Conservation (phyloP, 2,888 invertebrate genomes). For the Brachynemurus nebulosus region DNA sequence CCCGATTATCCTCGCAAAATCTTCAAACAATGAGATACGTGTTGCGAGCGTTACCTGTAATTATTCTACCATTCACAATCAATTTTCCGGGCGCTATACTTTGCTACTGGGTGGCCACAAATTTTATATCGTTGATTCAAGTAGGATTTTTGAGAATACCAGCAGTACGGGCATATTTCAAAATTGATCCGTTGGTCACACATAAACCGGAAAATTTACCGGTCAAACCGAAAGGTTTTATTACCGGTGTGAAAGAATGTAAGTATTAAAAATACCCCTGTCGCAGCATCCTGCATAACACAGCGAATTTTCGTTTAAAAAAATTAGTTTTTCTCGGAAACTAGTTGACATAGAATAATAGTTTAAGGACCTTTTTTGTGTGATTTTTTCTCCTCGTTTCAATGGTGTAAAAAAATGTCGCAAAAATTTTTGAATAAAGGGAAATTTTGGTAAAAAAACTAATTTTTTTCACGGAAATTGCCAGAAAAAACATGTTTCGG, state of each 20-base stretch:
- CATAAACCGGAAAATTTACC: slow-evolving; percentile 44
- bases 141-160: slow-evolving; percentile 64
- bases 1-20: slow-evolving; percentile 48
- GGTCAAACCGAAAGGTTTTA: slow-evolving; percentile 61
- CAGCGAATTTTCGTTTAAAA: too few species aligned
- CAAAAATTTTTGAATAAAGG: too few species aligned
- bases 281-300: too few species aligned
- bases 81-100: slow-evolving; percentile 81
- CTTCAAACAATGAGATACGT: slow-evolving; percentile 59
- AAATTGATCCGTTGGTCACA: slow-evolving; percentile 49
- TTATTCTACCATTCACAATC: slow-evolving; percentile 72
- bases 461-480: too few species aligned
- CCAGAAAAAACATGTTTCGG: too few species aligned
- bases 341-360: too few species aligned
- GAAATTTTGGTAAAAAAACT: too few species aligned
- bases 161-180: slow-evolving; percentile 55
- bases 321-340: too few species aligned
- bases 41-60: slow-evolving; percentile 58
- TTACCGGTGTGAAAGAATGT: slow-evolving; percentile 67
- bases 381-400: too few species aligned
- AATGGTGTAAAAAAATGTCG: too few species aligned
- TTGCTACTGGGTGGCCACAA: slow-evolving; percentile 82
- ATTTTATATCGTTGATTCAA: slow-evolving; percentile 72
- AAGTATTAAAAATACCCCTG: too few species aligned
- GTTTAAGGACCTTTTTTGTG: too few species aligned